phyloP scores from a whole-genome alignment of 2,113 vertebrate genomes.

The Parus major region DNA sequence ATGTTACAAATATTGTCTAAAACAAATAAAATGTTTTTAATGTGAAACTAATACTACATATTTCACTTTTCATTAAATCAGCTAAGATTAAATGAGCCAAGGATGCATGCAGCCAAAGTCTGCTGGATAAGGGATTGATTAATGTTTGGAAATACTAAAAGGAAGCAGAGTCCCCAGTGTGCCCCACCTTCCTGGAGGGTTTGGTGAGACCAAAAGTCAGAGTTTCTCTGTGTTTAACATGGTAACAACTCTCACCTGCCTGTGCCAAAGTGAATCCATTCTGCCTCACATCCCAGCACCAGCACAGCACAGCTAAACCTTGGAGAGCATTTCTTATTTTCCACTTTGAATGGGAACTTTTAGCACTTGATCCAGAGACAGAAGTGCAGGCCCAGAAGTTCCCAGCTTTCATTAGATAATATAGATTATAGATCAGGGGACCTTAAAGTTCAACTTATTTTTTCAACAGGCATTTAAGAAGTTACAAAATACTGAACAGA shows the following conservation, averaged over 20 bases:
- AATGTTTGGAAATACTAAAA: background rate
- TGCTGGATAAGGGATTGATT: background rate
- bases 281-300: background rate
- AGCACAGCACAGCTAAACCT: background rate
- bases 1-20: background rate
- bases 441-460: background rate
- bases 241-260: background rate
- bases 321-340: background rate
- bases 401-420: no score
- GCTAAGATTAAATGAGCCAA: background rate
- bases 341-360: background rate
- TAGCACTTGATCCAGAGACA: background rate
- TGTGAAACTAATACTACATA: background rate
- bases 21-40: constrained; percentile 2
- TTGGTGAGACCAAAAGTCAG: background rate
- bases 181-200: background rate
- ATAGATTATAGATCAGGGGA: background rate
- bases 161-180: background rate
- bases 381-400: background rate
- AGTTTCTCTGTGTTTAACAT: accelerated
- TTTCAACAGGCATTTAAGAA: background rate
- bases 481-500: background rate
- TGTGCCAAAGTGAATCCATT: background rate
- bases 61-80: constrained; percentile 17
- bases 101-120: background rate